Evolutionary conservation across 2,888 invertebrate genomes (phyloP).

Genomic region (Acholoe squamosa): DNA sequence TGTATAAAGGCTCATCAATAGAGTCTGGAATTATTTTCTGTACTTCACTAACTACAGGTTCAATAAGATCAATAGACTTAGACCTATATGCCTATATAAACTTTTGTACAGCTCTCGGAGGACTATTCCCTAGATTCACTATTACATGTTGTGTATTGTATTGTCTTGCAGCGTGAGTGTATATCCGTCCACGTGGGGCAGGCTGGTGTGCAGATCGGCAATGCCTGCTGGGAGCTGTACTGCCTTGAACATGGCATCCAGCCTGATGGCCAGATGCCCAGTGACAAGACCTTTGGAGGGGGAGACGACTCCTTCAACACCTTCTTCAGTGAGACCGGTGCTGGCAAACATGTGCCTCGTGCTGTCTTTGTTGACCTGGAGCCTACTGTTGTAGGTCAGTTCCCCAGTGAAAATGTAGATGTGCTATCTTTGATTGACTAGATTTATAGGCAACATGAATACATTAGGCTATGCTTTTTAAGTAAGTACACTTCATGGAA

Average conservation of each 20-base stretch:
- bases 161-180: conserved; percentile 46
- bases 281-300: conserved; percentile 67
- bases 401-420: too few relatives aligned
- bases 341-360: conserved; percentile 93
- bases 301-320: conserved; percentile 79
- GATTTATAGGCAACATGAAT: neutral
- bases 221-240: conserved; percentile 59
- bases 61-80: too few relatives aligned
- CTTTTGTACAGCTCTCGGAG: too few relatives aligned
- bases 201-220: conserved; percentile 56
- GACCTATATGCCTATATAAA: too few relatives aligned
- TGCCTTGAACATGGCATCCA: conserved; percentile 53
- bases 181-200: conserved; percentile 51
- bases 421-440: neutral
- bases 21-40: too few relatives aligned
- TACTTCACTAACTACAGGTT: too few relatives aligned
- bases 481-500: neutral
- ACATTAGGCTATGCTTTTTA: neutral
- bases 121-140: too few relatives aligned
- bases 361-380: conserved; percentile 97
- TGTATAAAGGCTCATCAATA: too few relatives aligned
- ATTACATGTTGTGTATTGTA: too few relatives aligned
- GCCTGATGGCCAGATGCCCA: conserved; percentile 41
- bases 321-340: conserved; percentile 51
- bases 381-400: conserved; percentile 91